Conservation (phyloP, 2,888 invertebrate species). For the Panorpa germanica region DNA sequence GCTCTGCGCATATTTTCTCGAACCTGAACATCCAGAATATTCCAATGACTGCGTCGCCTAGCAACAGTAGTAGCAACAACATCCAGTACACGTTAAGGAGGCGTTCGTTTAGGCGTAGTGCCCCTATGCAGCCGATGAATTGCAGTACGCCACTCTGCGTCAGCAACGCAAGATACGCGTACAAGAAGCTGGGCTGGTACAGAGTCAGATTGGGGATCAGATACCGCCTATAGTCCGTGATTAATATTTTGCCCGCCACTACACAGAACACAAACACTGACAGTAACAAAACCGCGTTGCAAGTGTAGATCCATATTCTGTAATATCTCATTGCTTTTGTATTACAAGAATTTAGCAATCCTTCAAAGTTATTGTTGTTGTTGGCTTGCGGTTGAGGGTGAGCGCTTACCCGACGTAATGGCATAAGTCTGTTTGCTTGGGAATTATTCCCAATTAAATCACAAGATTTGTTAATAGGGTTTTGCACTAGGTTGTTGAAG, state of each 20-base stretch:
- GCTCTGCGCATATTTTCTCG: constrained; percentile 52
- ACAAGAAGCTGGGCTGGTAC: constrained; percentile 65
- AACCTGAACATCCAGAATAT: constrained; percentile 72
- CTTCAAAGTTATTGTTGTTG: too few relatives aligned
- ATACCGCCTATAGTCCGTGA: constrained; percentile 48
- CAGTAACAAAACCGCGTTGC: constrained; percentile 72
- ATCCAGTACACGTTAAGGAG: constrained; percentile 74
- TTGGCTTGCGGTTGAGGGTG: too few relatives aligned
- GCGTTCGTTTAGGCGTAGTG: constrained; percentile 58
- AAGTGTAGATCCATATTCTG: constrained; percentile 83
- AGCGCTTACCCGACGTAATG: too few relatives aligned
- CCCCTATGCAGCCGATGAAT: constrained; percentile 64
- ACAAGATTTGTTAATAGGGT: too few relatives aligned
- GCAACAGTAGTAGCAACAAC: constrained; percentile 53
- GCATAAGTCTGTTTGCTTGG: too few relatives aligned
- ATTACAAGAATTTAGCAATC: too few relatives aligned
- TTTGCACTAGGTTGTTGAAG: too few relatives aligned
- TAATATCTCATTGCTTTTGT: too few relatives aligned
- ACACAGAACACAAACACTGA: constrained; percentile 65
- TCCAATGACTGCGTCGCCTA: constrained; percentile 69
- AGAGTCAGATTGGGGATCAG: constrained; percentile 56
- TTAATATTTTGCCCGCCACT: constrained; percentile 49
- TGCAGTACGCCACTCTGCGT: constrained; percentile 52
- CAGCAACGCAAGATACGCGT: constrained; percentile 65
- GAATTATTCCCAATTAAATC: too few relatives aligned